Base-by-base conservation (phyloP, 2,797 vertebrate species). In the Sebastes paucispinis region DNA sequence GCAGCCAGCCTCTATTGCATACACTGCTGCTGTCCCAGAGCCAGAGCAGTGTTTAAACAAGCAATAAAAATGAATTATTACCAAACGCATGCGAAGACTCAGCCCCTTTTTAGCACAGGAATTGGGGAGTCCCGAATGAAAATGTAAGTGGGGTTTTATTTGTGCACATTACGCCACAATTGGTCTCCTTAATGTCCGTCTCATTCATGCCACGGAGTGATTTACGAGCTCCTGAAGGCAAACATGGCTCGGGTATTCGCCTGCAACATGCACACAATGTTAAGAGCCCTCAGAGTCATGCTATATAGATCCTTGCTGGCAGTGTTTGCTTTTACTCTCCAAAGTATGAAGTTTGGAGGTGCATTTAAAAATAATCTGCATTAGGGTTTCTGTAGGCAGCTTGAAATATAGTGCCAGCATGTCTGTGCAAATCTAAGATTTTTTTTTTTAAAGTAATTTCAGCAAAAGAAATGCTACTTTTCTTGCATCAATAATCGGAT, bases 171-270 rank as follows among this genome's bases (percentile, higher is more conserved):
- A 96, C 95, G 96, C 96, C 96, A 96, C 96, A 96, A 97, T 97
- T 98, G 97, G 96, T 97, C 97, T 97, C 96, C 96, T 97, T 96
- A 97, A 97, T 97, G 98, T 96, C 96, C 98, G 97, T 97, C 96
- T 97, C 96, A 96, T 98, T 98, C 96, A 97, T 96, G 97, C 96
- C 98, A 93, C 96, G 93, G 91, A 94, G 96, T 99, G 98, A 99
- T 99, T 99, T 98, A 99, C 98, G 97, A 95, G 96, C 96, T 96
- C 94, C 96, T 95, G 95, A 96, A 96, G 95, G 90, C 91, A 93
- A 94, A 94, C 93, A 94, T 87, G 87, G 90, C 88, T 85, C 81
- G 83, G 87, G 67, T 89, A 88, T 94, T 93, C 92, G 90, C 91
- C 85, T 93, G 85, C 91, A 91, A 90, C 87, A 88, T 88, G 93